Base-by-base conservation (phyloP, 2,888 invertebrate genomes). In the Drosophila limbata region DNA sequence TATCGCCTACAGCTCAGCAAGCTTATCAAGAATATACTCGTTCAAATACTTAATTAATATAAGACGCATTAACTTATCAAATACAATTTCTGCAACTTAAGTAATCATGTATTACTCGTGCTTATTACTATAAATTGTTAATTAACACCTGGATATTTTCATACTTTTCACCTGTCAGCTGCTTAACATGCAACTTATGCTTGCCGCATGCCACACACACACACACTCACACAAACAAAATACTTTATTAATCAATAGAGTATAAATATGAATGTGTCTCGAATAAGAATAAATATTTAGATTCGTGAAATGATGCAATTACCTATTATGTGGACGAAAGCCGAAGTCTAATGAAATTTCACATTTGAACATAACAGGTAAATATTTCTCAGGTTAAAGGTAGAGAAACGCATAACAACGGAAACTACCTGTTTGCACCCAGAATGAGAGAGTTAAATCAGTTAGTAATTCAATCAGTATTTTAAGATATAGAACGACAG, bases 161-260 rank as follows among this genome's bases (percentile, higher is more conserved):
- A 35, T 21, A 8, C n/a, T 33, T 15, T 33, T 33, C 33, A 25
- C 31, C 48, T 31, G 19, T 17, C 33, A 13, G 19, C 6, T 33
- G 31, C 19, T 35, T 19, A 19, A 19, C 33, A 48, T 48, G 48
- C 17, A 19, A 13, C 4, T 10, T 0, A 25, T n/a, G 9, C 45
- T 4, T 39, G 11, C 44, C 11, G 19, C 15, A 11, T n/a, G 13
- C 35, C 13, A 35, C 5, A n/a, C n/a, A 35, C 35, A 35, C 5
- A 35, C 5, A 19, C 17, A 40, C 17, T 4, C 40, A 17, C 17
- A 17, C 40, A 40, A 13, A 35, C 40, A 44, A 51, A 55, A 13
- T 10, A 40, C 44, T 44, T 21, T 17, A 31, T 55, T 55, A 59
- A 28, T 55, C 50, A 40, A n/a, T 52, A 4, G 25, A 52, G 13